A percentile compares a stretch with the other conserved stretches of the same genome.
phyloP scores from a whole-genome alignment of 2,888 invertebrate species.

The Eretmocerus hayati region DNA sequence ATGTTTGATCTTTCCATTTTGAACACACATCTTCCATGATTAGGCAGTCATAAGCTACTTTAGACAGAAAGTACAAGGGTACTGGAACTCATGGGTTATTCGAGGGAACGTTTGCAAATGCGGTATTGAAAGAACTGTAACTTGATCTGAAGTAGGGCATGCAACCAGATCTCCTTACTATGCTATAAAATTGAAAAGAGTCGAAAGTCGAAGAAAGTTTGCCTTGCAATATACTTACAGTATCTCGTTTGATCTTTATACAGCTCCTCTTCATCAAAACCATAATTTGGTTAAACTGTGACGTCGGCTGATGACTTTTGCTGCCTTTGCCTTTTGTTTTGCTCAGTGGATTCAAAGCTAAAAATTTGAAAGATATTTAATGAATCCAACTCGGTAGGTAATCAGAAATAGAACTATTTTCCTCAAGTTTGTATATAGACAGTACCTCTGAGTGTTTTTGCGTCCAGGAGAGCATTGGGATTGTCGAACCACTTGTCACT shows the following conservation, averaged over 20 bases:
- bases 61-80: no score
- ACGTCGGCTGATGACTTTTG: slow-evolving; percentile 60
- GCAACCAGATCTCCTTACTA: no score
- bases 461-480: slow-evolving; percentile 51
- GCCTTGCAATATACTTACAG: slow-evolving; percentile 47
- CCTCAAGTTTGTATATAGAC: no score
- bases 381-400: not conserved
- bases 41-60: no score
- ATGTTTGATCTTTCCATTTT: no score
- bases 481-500: slow-evolving; percentile 63
- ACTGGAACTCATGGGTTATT: no score
- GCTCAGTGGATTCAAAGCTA: slow-evolving; percentile 29
- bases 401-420: not conserved
- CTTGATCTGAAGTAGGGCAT: no score
- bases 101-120: no score
- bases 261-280: slow-evolving; percentile 66
- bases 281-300: slow-evolving; percentile 62
- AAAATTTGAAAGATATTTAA: slow-evolving; percentile 15
- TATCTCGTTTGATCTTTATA: slow-evolving; percentile 67
- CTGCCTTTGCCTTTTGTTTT: slow-evolving; percentile 14
- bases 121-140: no score
- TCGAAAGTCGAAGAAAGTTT: not conserved
- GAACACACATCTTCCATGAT: no score
- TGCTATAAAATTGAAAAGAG: not conserved
- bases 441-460: slow-evolving; percentile 53